Conservation (phyloP, 2,888 invertebrate genomes). For the Tuta absoluta region DNA sequence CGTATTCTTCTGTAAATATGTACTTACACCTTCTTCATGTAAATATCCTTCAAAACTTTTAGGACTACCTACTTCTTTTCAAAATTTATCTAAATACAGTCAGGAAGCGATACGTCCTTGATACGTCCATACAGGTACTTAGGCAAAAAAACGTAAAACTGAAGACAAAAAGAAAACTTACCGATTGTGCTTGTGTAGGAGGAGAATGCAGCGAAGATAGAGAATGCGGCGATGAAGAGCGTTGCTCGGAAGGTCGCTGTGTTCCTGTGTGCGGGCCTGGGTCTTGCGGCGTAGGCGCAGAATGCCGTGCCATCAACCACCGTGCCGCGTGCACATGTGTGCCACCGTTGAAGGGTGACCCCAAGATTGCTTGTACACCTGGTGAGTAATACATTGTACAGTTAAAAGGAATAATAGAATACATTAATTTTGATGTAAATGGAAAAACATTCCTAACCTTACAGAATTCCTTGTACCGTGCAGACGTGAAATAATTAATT, state of each 20-base stretch:
- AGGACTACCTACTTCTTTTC: neutral
- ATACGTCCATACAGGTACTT: constrained; percentile 14
- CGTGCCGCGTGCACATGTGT: constrained; percentile 89
- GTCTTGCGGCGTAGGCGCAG: constrained; percentile 89
- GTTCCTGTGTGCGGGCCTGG: constrained; percentile 87
- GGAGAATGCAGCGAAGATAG: constrained; percentile 85
- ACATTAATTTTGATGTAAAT: no score
- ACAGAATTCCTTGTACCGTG: no score
- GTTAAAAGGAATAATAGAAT: no score
- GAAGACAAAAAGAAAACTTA: constrained; percentile 13
- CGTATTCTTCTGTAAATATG: constrained; percentile 23
- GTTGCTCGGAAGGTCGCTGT: constrained; percentile 87
- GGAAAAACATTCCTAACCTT: no score
- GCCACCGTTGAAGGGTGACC: constrained; percentile 87
- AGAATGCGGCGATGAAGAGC: constrained; percentile 87
- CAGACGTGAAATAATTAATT: no score
- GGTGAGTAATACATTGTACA: constrained; percentile 43
- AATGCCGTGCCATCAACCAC: constrained; percentile 88
- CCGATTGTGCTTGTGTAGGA: constrained; percentile 43
- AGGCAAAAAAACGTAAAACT: neutral
- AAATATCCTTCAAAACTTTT: constrained; percentile 15
- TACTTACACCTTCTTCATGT: constrained; percentile 20
- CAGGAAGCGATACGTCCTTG: constrained; percentile 21
- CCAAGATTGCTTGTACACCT: constrained; percentile 88
- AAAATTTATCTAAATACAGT: neutral